Percentiles rank a stretch among this genome's conserved stretches.
These are phyloP conservation scores for Trinectes maculatus DNA, from an alignment of 2,113 vertebrate species.

Conservation along the genomic window DNA sequence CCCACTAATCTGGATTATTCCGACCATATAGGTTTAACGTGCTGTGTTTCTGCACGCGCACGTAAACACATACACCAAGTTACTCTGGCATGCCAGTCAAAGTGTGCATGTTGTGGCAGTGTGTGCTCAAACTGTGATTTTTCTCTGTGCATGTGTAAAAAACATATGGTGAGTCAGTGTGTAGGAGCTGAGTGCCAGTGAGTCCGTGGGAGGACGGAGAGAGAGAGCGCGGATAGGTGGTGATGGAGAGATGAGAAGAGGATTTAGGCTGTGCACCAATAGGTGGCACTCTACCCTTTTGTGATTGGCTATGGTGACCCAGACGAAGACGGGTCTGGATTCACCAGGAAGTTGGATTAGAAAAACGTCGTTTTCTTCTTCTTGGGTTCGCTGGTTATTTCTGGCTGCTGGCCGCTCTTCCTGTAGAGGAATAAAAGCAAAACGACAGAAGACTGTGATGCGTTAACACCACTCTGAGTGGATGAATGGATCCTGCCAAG, in stretches of 20 bases:
- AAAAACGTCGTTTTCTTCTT: conserved; percentile 3
- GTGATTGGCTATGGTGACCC: conserved; percentile 69
- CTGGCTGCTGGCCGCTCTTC: conserved; percentile 33
- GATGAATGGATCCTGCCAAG: conserved; percentile 2
- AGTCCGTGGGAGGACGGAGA: conserved; percentile 58
- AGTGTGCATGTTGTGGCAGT: conserved; percentile 20
- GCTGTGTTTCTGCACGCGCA: too few species aligned
- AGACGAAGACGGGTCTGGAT: conserved; percentile 38
- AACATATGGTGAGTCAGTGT: conserved; percentile 79
- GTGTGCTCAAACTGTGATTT: conserved; percentile 53
- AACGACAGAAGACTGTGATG: conserved; percentile 11
- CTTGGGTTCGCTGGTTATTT: neutral
- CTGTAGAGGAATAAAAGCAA: conserved; percentile 9
- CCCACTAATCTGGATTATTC: too few species aligned
- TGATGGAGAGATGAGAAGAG: conserved; percentile 38
- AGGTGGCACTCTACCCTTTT: conserved; percentile 85
- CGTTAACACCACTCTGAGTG: conserved; percentile 10
- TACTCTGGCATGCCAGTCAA: conserved; percentile 25
- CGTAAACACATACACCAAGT: neutral
- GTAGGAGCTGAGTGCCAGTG: conserved; percentile 60
- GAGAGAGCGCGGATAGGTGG: conserved; percentile 15
- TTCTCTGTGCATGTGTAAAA: conserved; percentile 48
- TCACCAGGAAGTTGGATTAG: conserved; percentile 31
- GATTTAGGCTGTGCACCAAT: conserved; percentile 74
- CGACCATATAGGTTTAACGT: too few species aligned